Conservation (phyloP, 2,888 invertebrate genomes). For the Augochlorella aurata region DNA sequence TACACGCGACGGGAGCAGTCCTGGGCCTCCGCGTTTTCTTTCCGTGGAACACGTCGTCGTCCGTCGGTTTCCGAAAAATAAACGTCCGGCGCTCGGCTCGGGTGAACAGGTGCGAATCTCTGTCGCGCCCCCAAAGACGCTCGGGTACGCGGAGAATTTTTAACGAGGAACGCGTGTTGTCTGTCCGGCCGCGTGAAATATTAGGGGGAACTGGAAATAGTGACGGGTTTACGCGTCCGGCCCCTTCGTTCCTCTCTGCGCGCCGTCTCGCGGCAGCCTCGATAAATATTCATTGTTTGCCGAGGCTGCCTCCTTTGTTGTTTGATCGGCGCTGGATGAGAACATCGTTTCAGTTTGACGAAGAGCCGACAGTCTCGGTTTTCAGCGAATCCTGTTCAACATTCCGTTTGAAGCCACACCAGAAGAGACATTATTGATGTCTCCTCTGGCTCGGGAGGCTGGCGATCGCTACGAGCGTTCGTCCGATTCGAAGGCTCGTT, state of each 20-base stretch:
- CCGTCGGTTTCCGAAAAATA: slow-evolving; percentile 56
- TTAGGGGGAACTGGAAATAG: slow-evolving; percentile 20
- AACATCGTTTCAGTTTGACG: slow-evolving; percentile 8
- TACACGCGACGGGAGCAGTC: slow-evolving; percentile 40
- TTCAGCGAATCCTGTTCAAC: background rate
- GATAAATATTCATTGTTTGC: slow-evolving; percentile 48
- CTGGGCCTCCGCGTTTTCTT: slow-evolving; percentile 61
- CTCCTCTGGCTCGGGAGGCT: background rate
- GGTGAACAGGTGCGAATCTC: slow-evolving; percentile 65
- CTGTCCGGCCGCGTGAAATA: slow-evolving; percentile 36
- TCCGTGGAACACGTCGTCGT: slow-evolving; percentile 54
- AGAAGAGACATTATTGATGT: background rate
- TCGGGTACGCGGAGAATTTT: slow-evolving; percentile 55
- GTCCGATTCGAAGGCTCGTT: background rate
- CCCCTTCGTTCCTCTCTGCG: background rate
- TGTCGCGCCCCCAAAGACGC: slow-evolving; percentile 34
- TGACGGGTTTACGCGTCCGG: slow-evolving; percentile 4
- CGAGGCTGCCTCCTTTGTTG: background rate
- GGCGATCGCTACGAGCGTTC: background rate
- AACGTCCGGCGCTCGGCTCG: slow-evolving; percentile 27
- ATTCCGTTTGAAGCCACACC: background rate
- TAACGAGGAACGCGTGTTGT: slow-evolving; percentile 56
- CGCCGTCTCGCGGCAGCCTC: background rate
- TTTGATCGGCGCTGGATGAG: slow-evolving; percentile 8
- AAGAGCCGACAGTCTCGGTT: background rate